Conservation (phyloP, 2,113 vertebrate genomes). For the Odontesthes bonariensis region DNA sequence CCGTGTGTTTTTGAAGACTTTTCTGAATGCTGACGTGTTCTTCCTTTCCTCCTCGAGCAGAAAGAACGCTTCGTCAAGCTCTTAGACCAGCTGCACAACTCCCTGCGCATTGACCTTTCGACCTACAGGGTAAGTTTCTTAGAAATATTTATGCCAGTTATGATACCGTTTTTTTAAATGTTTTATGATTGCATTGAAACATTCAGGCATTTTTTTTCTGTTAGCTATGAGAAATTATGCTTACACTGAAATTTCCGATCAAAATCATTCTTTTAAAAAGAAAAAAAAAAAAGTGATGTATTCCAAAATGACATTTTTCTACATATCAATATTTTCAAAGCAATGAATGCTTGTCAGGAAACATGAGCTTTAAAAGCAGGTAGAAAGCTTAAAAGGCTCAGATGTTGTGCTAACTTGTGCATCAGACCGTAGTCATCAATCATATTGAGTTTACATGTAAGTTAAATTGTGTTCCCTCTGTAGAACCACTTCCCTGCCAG, state of each 20-base stretch:
- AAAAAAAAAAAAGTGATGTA: neutral
- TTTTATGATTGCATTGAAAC: neutral
- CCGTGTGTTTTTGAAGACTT: neutral
- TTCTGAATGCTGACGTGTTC: neutral
- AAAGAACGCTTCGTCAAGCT: slow-evolving; percentile 99
- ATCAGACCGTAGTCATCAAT: neutral
- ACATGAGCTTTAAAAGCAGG: neutral
- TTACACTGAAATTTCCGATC: neutral
- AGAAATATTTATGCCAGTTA: neutral
- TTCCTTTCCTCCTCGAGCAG: slow-evolving; percentile 73
- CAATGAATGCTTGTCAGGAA: neutral
- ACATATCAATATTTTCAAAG: neutral
- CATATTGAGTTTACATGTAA: neutral
- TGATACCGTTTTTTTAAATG: neutral
- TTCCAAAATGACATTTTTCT: neutral
- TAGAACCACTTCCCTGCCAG: slow-evolving; percentile 99
- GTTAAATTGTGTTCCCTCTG: slow-evolving; percentile 20
- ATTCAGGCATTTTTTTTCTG: neutral
- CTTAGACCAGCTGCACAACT: slow-evolving; percentile 97
- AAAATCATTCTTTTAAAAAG: neutral
- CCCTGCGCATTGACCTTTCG: slow-evolving; percentile 96
- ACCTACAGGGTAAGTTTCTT: slow-evolving; percentile 91
- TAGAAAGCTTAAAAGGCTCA: too few species aligned
- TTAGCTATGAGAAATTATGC: neutral
- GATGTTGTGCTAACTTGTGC: neutral